Evolutionary conservation across 2,888 invertebrate species (phyloP).

Genomic region (Nymphalis urticae): DNA sequence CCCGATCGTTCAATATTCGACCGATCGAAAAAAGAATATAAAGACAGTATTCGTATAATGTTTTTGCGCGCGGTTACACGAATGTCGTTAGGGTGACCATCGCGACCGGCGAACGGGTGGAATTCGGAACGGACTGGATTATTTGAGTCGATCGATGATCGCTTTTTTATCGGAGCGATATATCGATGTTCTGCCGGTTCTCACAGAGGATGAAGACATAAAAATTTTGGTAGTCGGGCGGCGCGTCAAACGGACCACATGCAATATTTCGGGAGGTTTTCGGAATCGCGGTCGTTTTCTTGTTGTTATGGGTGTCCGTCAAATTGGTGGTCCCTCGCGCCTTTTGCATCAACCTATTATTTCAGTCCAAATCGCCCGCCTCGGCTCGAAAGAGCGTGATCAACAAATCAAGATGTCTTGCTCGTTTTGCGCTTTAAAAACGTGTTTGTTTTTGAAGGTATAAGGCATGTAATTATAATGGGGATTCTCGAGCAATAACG

Average conservation of each 20-base stretch:
- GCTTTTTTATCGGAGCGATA: constrained; percentile 51
- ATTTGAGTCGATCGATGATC: constrained; percentile 61
- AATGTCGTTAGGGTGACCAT: constrained; percentile 76
- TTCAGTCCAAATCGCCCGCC: constrained; percentile 64
- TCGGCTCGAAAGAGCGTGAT: constrained; percentile 68
- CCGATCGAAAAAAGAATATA: constrained; percentile 61
- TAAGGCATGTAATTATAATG: constrained; percentile 72
- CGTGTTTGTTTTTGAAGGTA: constrained; percentile 79
- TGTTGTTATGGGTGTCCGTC: constrained; percentile 62
- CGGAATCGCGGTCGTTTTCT: constrained; percentile 57
- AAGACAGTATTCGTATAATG: constrained; percentile 61
- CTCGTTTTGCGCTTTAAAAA: constrained; percentile 54
- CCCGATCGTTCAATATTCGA: constrained; percentile 49
- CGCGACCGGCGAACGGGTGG: constrained; percentile 51
- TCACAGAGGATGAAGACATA: constrained; percentile 79
- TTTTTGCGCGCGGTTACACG: constrained; percentile 70
- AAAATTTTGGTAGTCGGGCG: constrained; percentile 71
- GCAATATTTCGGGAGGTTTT: constrained; percentile 67
- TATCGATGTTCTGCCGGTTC: constrained; percentile 60
- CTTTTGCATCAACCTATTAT: constrained; percentile 74
- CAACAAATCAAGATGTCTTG: constrained; percentile 68
- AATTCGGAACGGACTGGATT: constrained; percentile 64
- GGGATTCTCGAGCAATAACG: constrained; percentile 61
- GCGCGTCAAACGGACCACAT: constrained; percentile 77
- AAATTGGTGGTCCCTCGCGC: constrained; percentile 79